Conservation (phyloP, 2,113 vertebrate genomes). For the Hystrix cristata region DNA sequence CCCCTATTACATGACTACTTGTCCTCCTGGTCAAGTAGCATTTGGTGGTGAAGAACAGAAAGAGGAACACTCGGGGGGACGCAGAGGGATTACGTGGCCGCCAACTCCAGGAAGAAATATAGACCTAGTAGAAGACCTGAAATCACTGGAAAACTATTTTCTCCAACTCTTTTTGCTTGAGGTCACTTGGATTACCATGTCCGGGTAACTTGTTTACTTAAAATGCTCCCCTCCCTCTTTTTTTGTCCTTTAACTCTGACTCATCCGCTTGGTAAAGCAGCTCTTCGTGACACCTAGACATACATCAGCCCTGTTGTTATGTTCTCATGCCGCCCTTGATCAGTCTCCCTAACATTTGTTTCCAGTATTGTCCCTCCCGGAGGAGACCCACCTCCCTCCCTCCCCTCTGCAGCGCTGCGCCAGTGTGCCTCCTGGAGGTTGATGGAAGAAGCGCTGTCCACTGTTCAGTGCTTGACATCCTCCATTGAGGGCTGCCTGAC, state of each 20-base stretch:
- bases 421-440: background rate
- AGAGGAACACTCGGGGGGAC: background rate
- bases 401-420: background rate
- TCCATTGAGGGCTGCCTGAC: background rate
- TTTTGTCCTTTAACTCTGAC: background rate
- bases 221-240: background rate
- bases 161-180: background rate
- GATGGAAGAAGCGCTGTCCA: background rate
- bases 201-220: background rate
- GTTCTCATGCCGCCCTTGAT: background rate
- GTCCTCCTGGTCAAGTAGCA: background rate
- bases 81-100: background rate
- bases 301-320: rapidly evolving
- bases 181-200: background rate
- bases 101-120: background rate
- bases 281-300: background rate
- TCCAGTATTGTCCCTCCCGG: background rate
- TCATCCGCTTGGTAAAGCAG: background rate
- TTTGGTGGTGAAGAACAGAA: background rate
- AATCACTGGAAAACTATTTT: background rate
- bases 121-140: too few species aligned
- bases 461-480: background rate
- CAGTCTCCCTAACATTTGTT: background rate
- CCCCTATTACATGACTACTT: background rate
- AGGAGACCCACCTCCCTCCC: background rate